Percentiles rank a stretch among this genome's conserved stretches.
Conservation (phyloP, 2,888 invertebrate species). For the Apoda limacodes region DNA sequence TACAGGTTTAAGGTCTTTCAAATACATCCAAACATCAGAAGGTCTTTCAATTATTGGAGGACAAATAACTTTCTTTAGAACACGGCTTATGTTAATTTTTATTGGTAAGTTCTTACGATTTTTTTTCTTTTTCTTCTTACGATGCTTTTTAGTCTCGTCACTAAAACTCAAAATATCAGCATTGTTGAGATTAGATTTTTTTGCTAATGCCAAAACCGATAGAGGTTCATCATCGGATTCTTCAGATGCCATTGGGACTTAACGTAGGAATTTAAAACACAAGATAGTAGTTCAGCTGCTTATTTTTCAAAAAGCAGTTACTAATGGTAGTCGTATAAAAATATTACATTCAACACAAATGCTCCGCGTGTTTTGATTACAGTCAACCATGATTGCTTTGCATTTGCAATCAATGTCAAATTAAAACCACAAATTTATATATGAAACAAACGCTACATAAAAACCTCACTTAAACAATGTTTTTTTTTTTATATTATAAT, state of each 20-base stretch:
- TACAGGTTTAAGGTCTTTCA: constrained; percentile 54
- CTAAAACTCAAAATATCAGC: no score
- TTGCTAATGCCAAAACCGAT: constrained; percentile 44
- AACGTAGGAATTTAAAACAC: no score
- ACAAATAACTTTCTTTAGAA: constrained; percentile 19
- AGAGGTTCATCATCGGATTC: constrained; percentile 63
- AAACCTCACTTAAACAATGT: no score
- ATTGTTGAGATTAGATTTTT: constrained; percentile 31
- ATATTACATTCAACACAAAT: no score
- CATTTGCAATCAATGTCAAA: no score
- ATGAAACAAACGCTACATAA: no score
- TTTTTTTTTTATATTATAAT: no score
- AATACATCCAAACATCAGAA: constrained; percentile 56
- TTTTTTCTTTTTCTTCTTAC: constrained; percentile 28
- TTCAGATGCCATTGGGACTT: constrained; percentile 32
- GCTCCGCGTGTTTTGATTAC: no score
- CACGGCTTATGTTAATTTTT: constrained; percentile 24
- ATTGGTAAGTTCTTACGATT: constrained; percentile 21
- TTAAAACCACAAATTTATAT: no score
- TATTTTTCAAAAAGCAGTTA: constrained; percentile 3
- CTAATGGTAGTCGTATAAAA: constrained; percentile 1
- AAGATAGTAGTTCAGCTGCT: constrained; percentile 23
- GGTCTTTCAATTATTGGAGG: constrained; percentile 44
- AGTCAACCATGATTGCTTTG: no score
- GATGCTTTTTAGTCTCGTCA: constrained; percentile 17